These are phyloP conservation scores for Phalanger gymnotis DNA, from an alignment of 2,797 vertebrate species.

Conservation along the genomic window DNA sequence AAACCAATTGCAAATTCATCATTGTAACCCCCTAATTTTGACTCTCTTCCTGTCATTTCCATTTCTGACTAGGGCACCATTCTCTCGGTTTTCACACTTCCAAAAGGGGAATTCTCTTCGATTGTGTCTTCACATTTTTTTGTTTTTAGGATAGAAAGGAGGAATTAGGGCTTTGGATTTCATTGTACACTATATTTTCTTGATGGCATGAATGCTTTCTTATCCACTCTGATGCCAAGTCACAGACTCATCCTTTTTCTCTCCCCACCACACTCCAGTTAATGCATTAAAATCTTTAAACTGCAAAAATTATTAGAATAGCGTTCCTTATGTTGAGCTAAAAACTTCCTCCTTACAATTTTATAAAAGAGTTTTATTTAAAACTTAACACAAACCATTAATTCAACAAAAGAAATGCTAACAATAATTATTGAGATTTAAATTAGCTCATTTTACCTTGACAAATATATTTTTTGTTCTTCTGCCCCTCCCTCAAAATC, in stretches of 20 bases:
- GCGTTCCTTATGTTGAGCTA: not conserved
- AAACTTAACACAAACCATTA: not conserved
- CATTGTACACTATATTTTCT: not conserved
- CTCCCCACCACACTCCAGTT: not conserved
- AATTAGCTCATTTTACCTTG: not conserved
- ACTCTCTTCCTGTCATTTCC: not conserved
- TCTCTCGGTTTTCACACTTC: not conserved
- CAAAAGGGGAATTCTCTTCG: not conserved
- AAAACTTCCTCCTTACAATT: not conserved
- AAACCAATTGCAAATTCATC: not conserved
- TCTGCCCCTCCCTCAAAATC: not conserved
- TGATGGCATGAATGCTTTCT: not conserved
- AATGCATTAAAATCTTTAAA: not conserved
- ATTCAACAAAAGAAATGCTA: not conserved
- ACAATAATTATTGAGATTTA: not conserved
- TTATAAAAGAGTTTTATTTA: not conserved
- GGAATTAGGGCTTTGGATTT: not conserved
- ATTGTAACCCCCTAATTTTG: not conserved
- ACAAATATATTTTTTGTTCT: not conserved
- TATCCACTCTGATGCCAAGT: not conserved
- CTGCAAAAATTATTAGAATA: not conserved
- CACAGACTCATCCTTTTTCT: not conserved
- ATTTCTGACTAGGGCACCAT: not conserved
- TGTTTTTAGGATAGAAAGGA: not conserved
- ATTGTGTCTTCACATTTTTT: not conserved